Evolutionary conservation across 2,113 vertebrate genomes (phyloP).

Genomic region (Podarcis raffonei): DNA sequence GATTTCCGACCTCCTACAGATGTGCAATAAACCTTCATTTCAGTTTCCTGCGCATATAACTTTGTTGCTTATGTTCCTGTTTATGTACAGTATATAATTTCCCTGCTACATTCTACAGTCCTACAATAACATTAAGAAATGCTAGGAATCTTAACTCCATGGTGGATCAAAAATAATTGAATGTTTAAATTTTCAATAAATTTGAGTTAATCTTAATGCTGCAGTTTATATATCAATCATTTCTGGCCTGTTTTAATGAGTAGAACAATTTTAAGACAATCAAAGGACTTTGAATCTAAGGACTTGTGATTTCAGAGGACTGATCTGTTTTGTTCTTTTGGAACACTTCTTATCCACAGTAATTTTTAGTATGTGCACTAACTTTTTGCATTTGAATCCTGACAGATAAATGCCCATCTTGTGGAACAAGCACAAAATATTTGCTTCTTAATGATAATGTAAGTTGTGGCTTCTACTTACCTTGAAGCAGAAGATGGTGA

Average conservation of each 20-base stretch:
- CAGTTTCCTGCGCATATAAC: background rate
- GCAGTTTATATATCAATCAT: background rate
- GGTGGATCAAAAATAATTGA: background rate
- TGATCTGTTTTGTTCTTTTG: background rate
- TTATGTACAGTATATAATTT: background rate
- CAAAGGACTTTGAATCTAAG: background rate
- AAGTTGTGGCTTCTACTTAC: slow-evolving; percentile 36
- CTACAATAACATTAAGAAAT: background rate
- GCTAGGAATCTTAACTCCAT: background rate
- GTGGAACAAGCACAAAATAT: slow-evolving; percentile 80
- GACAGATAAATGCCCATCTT: slow-evolving; percentile 82
- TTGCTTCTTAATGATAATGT: slow-evolving; percentile 85
- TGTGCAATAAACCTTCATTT: background rate
- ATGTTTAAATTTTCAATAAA: background rate
- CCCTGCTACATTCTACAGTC: background rate
- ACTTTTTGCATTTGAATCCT: slow-evolving; percentile 12
- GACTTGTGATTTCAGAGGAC: background rate
- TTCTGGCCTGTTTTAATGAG: background rate
- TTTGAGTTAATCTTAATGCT: background rate
- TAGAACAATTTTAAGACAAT: background rate
- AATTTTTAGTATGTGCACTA: background rate
- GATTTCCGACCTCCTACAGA: background rate
- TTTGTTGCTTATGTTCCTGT: background rate
- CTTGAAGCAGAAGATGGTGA: background rate
- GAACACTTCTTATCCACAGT: background rate